Percentiles rank a stretch among this genome's conserved stretches.
Evolutionary conservation across 2,888 invertebrate species (phyloP).

Genomic region (Gnatocerus cornutus): DNA sequence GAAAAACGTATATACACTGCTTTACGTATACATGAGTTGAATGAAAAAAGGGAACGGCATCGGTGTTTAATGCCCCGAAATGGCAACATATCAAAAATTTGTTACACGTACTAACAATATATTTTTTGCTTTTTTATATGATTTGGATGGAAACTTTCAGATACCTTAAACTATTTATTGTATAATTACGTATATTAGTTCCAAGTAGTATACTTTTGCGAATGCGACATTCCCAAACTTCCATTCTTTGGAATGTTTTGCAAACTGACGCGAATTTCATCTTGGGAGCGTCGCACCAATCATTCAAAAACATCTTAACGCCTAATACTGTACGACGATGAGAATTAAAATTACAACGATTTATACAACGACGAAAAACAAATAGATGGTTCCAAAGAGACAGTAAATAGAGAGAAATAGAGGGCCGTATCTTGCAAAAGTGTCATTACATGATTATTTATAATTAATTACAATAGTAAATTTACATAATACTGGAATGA

Average conservation of each 20-base stretch:
- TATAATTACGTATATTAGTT: conserved; percentile 70
- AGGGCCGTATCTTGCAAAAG: conserved; percentile 15
- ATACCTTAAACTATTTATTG: conserved; percentile 65
- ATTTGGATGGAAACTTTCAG: conserved; percentile 66
- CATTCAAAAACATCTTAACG: conserved; percentile 42
- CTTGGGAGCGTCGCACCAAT: conserved; percentile 22
- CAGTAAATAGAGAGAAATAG: conserved; percentile 27
- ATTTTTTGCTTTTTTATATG: conserved; percentile 50
- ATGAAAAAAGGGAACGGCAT: conserved; percentile 17
- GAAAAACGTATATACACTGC: conserved; percentile 66
- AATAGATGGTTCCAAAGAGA: conserved; percentile 27
- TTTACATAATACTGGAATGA: conserved; percentile 70
- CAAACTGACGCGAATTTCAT: conserved; percentile 6
- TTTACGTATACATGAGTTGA: conserved; percentile 62
- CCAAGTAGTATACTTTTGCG: conserved; percentile 65
- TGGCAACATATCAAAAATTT: conserved; percentile 33
- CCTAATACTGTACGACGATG: conserved; percentile 57
- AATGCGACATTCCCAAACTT: conserved; percentile 27
- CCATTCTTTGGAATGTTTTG: conserved; percentile 28
- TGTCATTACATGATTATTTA: conserved; percentile 27
- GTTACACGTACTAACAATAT: conserved; percentile 42
- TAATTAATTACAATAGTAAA: conserved; percentile 36
- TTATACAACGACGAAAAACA: conserved; percentile 39
- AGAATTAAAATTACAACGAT: conserved; percentile 43
- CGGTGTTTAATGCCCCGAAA: conserved; percentile 27